Evolutionary conservation across 2,888 invertebrate species (phyloP), one percentile per base, ranked within the genome.

Genomic region (Teleogryllus oceanicus): DNA sequence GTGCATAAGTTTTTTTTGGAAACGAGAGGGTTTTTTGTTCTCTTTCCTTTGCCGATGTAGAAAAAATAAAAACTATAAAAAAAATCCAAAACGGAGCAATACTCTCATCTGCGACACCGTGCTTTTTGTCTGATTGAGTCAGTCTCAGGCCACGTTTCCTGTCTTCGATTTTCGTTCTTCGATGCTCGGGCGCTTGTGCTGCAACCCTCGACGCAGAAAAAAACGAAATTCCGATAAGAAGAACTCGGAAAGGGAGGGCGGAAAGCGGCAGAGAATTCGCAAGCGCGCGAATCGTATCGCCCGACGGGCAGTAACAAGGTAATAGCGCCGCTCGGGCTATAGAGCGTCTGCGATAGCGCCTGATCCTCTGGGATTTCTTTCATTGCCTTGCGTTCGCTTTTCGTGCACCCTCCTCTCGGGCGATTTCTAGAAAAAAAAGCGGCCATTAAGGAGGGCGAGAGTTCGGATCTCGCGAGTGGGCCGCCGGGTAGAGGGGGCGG

Each of bases 281-380:
- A 18, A 4, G 13, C 62, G 13, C 62, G 16, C 16, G 62, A 62
- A 62, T 62, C 16, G 16, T n/a, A n/a, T 62, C 62, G 62, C n/a
- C 62, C n/a, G 62, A n/a, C 62, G 62, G 13, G 62, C 62, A 62
- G 62, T 62, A 62, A 62, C 62, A 62, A n/a, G 62, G 13, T 62
- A 62, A 62, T 62, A 62, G 62, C 62, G n/a, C 62, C n/a, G 62
- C 62, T n/a, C 62, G n/a, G 62, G n/a, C 62, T n/a, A n/a, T 62
- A 62, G 62, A 13, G 16, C n/a, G 62, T n/a, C n/a, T 62, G 13
- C 16, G 62, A 62, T 62, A n/a, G 62, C 62, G 62, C 62, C 62
- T 62, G 62, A 62, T 62, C 62, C 62, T 62, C 62, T 62, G 62
- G 62, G 62, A 62, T 62, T 62, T 62, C 62, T 62, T 62, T 62